Evolutionary conservation across 2,888 invertebrate genomes (phyloP).

Genomic region (Philhelius pedissequus): DNA sequence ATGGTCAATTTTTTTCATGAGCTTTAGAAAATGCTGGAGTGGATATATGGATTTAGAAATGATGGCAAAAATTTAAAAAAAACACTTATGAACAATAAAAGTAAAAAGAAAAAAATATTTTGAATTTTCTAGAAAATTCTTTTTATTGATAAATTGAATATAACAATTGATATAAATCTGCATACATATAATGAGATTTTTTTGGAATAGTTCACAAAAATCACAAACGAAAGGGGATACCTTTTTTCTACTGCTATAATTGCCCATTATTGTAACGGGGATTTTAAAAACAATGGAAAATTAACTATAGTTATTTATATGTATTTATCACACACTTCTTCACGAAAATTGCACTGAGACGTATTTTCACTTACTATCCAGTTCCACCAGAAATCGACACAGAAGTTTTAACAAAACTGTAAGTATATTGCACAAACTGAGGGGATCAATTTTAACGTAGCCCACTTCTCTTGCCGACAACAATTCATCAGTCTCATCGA

Average conservation of each 20-base stretch:
- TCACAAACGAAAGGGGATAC: background rate
- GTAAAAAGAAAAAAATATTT: background rate
- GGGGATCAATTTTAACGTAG: slow-evolving; percentile 33
- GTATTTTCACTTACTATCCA: slow-evolving; percentile 53
- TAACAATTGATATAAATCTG: too few relatives aligned
- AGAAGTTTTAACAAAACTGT: slow-evolving; percentile 41
- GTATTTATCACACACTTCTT: background rate
- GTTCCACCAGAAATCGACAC: slow-evolving; percentile 38
- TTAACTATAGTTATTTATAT: background rate
- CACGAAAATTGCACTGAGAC: slow-evolving; percentile 41
- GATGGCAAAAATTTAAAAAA: too few relatives aligned
- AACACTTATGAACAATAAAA: too few relatives aligned
- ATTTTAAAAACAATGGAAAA: background rate
- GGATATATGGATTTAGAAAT: too few relatives aligned
- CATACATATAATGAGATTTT: background rate
- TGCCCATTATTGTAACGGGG: slow-evolving; percentile 47
- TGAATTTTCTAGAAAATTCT: too few relatives aligned
- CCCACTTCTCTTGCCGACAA: background rate
- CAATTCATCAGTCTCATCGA: slow-evolving; percentile 30
- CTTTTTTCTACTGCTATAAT: slow-evolving; percentile 45
- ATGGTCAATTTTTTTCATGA: too few relatives aligned
- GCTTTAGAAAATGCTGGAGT: too few relatives aligned
- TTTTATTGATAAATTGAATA: too few relatives aligned
- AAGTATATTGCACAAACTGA: slow-evolving; percentile 40
- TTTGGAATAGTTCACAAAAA: background rate